Base-by-base conservation (phyloP, 2,888 invertebrate genomes). In the Parapristionchus giblindavisi region DNA sequence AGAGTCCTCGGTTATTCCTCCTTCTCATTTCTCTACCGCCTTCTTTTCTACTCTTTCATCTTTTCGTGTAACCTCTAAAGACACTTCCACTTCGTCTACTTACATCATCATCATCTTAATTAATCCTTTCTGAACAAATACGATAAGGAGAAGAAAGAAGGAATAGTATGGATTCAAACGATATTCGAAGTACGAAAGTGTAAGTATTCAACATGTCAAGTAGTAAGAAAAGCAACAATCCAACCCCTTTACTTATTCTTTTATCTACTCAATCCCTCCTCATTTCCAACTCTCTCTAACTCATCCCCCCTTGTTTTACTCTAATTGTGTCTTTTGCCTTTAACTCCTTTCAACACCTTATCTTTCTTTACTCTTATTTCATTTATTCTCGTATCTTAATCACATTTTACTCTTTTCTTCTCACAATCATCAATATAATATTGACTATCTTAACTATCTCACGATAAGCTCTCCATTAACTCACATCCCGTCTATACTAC, bases 41-140 rank as follows among this genome's bases (percentile, higher is more conserved):
- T 29, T 43, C 29, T 43, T 17, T 8, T n/a, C 38, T 4, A 21
- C 61, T 24, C 40, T 40, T n/a, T 24, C 54, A n/a, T 27, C 14
- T 27, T 24, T n/a, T 54, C 54, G 14, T 27, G 6, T 27, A n/a
- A 6, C 24, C 54, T 24, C 17, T 24, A 48, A 48, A 11, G 14
- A 48, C 54, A 8, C 54, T 24, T n/a, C n/a, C 54, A 8, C 48
- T 48, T 48, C 61, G 2, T 36, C 36, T 14, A 27, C 43, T 43
- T 24, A n/a, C 36, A 43, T 48, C 48, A 32, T 48, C 65, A 29
- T 40, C 65, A 14, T 48, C 48, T 48, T 21, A 48, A 48, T 66
- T 48, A 48, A 48, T 48, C 65, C 21, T 11, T 21, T 40, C 27
- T 43, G 27, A 61, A 43, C 43, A 65, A 65, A 43, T 65, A 65